phyloP scores from a whole-genome alignment of 2,888 invertebrate genomes.

The Lomographa bimaculata region DNA sequence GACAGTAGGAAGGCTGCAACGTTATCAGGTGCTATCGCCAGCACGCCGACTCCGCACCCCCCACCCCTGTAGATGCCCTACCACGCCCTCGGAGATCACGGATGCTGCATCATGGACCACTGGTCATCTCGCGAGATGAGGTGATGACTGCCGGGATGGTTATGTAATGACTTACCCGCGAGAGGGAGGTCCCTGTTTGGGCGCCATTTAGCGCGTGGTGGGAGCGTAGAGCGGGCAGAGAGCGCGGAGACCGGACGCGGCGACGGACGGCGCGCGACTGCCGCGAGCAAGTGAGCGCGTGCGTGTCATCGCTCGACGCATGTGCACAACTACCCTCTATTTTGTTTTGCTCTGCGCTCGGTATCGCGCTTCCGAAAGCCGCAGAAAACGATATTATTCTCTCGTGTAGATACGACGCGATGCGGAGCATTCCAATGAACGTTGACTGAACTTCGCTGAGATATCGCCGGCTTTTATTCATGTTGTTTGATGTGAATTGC shows the following conservation, averaged over 20 bases:
- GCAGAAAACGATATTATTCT: constrained; percentile 72
- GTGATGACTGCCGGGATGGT: constrained; percentile 24
- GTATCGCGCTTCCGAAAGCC: constrained; percentile 54
- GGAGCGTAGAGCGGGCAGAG: constrained; percentile 42
- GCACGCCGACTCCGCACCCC: constrained; percentile 62
- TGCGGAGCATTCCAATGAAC: constrained; percentile 64
- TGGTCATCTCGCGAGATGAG: constrained; percentile 13
- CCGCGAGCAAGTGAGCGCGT: constrained; percentile 58
- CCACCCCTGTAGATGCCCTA: constrained; percentile 53
- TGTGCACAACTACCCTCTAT: constrained; percentile 62
- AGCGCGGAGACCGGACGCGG: constrained; percentile 56
- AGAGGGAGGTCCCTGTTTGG: constrained; percentile 67
- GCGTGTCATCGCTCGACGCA: constrained; percentile 61
- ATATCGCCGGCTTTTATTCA: constrained; percentile 57
- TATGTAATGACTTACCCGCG: constrained; percentile 70
- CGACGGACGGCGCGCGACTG: constrained; percentile 70
- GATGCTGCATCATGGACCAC: constrained; percentile 65
- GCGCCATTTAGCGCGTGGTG: constrained; percentile 78
- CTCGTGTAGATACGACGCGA: constrained; percentile 61
- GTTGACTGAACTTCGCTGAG: constrained; percentile 48
- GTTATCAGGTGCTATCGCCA: constrained; percentile 72
- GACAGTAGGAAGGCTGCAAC: constrained; percentile 68
- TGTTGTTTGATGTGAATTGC: constrained; percentile 51
- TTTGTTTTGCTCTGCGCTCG: constrained; percentile 70
- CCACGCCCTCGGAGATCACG: constrained; percentile 70